phyloP scores from a whole-genome alignment of 2,888 invertebrate species.

The Rhimphoctona megacephalus region DNA sequence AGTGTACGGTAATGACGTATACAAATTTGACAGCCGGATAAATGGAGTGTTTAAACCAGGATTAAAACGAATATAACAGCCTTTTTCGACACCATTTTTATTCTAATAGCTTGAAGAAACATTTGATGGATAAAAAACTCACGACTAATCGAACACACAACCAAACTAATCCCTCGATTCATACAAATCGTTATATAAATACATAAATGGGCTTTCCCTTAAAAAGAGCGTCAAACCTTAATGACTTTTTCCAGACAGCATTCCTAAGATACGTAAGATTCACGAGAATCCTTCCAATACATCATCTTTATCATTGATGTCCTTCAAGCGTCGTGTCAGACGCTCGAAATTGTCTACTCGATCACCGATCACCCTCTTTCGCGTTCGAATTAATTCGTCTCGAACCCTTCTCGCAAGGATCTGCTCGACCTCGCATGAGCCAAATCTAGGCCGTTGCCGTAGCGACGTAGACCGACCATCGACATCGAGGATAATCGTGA shows the following conservation, averaged over 20 bases:
- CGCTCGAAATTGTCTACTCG: conserved; percentile 29
- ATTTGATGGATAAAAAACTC: background rate
- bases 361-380: conserved; percentile 33
- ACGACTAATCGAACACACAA: background rate
- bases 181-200: background rate
- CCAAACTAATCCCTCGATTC: background rate
- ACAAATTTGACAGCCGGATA: background rate
- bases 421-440: conserved; percentile 47
- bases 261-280: background rate
- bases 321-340: conserved; percentile 12
- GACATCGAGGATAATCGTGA: conserved; percentile 65
- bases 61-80: background rate
- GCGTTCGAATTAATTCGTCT: conserved; percentile 47
- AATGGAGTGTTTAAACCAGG: background rate
- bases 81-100: background rate
- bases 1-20: background rate
- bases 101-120: background rate
- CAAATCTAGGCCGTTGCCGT: conserved; percentile 81
- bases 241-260: background rate
- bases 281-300: background rate
- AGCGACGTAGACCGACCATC: conserved; percentile 75
- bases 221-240: background rate
- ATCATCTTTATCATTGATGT: conserved; percentile 16
- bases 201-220: background rate
- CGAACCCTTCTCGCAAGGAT: conserved; percentile 38